Evolutionary conservation across 2,113 vertebrate species (phyloP).

Genomic region (Pterocles orientalis): DNA sequence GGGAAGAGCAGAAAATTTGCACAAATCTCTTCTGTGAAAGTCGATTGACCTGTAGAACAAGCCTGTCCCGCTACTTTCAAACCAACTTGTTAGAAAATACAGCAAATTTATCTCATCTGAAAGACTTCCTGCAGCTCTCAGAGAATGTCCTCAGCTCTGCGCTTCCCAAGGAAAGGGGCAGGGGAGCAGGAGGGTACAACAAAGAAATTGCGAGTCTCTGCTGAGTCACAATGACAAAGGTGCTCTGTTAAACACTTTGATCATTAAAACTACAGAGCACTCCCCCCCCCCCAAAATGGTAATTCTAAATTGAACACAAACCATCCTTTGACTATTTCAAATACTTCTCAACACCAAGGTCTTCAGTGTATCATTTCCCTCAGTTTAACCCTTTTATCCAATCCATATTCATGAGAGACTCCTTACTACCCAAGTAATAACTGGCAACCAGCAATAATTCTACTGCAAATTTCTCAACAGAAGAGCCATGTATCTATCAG

Average conservation of each 20-base stretch:
- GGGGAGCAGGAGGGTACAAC: background rate
- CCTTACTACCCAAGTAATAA: constrained; percentile 71
- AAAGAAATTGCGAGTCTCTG: constrained; percentile 15
- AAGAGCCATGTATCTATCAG: constrained; percentile 73
- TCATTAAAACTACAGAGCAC: constrained; percentile 35
- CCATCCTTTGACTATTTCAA: constrained; percentile 19
- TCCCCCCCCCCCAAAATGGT: background rate
- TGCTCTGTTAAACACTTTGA: constrained; percentile 32
- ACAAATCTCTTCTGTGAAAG: constrained; percentile 32
- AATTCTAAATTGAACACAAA: background rate
- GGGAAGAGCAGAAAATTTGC: background rate
- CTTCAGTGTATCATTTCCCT: constrained; percentile 51
- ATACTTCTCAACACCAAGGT: background rate
- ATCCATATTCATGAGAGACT: constrained; percentile 47
- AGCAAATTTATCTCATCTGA: background rate
- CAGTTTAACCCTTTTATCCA: constrained; percentile 71
- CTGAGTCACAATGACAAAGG: constrained; percentile 7
- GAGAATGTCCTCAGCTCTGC: background rate
- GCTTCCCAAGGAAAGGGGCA: background rate
- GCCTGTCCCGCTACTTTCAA: background rate
- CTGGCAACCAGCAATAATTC: constrained; percentile 71
- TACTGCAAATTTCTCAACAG: constrained; percentile 59
- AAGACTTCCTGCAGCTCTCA: background rate
- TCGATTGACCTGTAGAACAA: background rate
- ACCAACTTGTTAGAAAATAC: background rate